phyloP scores from a whole-genome alignment of 2,113 vertebrate genomes.

The Benitochromis conjunctus region DNA sequence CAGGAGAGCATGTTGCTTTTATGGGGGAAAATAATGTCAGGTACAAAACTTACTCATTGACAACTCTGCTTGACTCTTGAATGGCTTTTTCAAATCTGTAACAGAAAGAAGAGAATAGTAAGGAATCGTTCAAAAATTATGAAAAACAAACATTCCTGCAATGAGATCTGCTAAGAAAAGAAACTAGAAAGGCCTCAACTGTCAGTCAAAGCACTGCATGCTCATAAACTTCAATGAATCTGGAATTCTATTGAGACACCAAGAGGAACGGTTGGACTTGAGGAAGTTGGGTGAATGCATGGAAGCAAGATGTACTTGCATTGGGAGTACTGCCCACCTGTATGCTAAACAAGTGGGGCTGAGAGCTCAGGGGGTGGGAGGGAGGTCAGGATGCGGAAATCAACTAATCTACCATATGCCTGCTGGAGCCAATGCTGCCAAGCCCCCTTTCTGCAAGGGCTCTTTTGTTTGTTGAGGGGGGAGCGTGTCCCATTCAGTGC shows the following conservation, averaged over 20 bases:
- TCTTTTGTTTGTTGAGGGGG: conserved; percentile 67
- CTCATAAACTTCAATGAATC: not conserved
- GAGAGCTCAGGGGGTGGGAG: not conserved
- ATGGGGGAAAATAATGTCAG: not conserved
- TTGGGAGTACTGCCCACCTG: conserved; percentile 77
- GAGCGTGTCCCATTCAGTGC: conserved; percentile 66
- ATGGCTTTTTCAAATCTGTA: conserved; percentile 81
- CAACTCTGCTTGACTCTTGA: conserved; percentile 54
- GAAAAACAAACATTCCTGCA: not conserved
- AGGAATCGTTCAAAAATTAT: not conserved
- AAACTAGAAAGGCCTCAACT: not conserved
- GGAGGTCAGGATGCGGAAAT: not conserved
- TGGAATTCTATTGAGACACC: not conserved
- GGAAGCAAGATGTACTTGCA: conserved; percentile 10
- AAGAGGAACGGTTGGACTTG: not conserved
- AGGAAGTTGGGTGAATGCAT: conserved; percentile 23
- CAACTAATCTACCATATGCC: conserved; percentile 73
- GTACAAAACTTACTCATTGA: conserved; percentile 74
- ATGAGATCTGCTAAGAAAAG: not conserved
- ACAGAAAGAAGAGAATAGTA: not conserved
- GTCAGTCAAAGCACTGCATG: not conserved
- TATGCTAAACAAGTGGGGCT: conserved; percentile 79
- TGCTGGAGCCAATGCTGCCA: conserved; percentile 46
- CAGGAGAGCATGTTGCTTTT: not conserved
- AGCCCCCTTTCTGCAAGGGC: conserved; percentile 38